These are phyloP conservation scores for Lycaena phlaeas DNA, from an alignment of 2,888 invertebrate species.

Conservation along the genomic window DNA sequence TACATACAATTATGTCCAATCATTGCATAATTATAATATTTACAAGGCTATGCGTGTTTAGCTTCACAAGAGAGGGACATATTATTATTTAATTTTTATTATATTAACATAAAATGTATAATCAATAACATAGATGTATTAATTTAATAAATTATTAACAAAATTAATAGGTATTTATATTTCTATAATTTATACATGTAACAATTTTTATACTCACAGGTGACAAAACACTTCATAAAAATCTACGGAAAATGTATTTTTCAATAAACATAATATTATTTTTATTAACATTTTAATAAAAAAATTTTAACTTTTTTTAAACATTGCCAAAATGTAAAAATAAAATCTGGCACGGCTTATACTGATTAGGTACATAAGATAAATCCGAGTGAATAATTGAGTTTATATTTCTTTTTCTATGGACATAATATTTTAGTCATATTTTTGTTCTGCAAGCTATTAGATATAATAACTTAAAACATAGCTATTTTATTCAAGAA, in stretches of 20 bases:
- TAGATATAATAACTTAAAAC: too few relatives aligned
- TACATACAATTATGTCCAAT: slow-evolving; percentile 19
- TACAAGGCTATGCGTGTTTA: slow-evolving; percentile 27
- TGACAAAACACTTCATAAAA: neutral
- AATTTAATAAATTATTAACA: slow-evolving; percentile 2
- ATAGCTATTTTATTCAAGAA: too few relatives aligned
- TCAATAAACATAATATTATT: too few relatives aligned
- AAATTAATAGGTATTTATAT: neutral
- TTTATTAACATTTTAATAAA: too few relatives aligned
- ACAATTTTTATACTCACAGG: neutral
- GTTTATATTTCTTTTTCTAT: too few relatives aligned
- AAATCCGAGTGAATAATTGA: too few relatives aligned
- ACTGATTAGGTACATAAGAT: too few relatives aligned
- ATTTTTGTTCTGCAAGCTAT: too few relatives aligned
- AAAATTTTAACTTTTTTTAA: too few relatives aligned
- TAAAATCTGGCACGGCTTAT: too few relatives aligned
- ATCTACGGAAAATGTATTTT: neutral
- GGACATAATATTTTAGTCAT: too few relatives aligned
- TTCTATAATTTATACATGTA: slow-evolving; percentile 1
- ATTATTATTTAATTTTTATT: neutral
- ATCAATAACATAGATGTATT: neutral
- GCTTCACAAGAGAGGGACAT: slow-evolving; percentile 9
- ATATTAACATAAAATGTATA: neutral
- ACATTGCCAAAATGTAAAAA: too few relatives aligned
- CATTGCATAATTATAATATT: slow-evolving; percentile 33